phyloP scores from a whole-genome alignment of 2,113 vertebrate genomes.

The Brachypteracias leptosomus region DNA sequence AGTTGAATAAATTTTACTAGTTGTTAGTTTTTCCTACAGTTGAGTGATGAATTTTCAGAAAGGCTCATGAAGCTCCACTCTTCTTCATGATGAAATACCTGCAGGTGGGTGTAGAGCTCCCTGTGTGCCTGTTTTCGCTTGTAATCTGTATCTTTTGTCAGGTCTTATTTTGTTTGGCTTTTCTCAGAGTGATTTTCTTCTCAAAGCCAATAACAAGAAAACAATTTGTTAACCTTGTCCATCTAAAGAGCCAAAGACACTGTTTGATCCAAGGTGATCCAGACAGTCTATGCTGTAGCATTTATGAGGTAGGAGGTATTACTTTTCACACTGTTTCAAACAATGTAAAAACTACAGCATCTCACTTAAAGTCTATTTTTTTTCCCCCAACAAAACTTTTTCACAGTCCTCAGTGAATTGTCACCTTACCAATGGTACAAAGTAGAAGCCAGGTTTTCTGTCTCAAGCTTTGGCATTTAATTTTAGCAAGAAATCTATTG shows the following conservation, averaged over 20 bases:
- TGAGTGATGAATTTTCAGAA: neutral
- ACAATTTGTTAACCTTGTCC: neutral
- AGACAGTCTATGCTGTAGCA: neutral
- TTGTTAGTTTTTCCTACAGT: neutral
- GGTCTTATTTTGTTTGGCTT: neutral
- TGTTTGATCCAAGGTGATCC: neutral
- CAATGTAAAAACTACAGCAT: neutral
- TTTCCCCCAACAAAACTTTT: neutral
- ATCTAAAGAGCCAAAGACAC: neutral
- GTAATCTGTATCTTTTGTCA: neutral
- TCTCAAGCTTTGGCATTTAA: neutral
- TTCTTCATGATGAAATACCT: neutral
- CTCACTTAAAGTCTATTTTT: neutral
- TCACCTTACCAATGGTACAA: neutral
- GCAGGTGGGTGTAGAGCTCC: neutral
- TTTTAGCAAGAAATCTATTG: neutral
- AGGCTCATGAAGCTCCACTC: neutral
- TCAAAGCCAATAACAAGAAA: neutral
- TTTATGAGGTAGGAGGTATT: neutral
- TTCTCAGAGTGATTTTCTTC: neutral
- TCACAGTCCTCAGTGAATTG: neutral
- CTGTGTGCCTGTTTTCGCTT: neutral
- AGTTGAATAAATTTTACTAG: neutral
- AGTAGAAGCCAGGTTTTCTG: neutral
- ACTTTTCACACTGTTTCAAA: neutral